Conservation (phyloP, 2,113 vertebrate species). For the Salvelinus namaycush region DNA sequence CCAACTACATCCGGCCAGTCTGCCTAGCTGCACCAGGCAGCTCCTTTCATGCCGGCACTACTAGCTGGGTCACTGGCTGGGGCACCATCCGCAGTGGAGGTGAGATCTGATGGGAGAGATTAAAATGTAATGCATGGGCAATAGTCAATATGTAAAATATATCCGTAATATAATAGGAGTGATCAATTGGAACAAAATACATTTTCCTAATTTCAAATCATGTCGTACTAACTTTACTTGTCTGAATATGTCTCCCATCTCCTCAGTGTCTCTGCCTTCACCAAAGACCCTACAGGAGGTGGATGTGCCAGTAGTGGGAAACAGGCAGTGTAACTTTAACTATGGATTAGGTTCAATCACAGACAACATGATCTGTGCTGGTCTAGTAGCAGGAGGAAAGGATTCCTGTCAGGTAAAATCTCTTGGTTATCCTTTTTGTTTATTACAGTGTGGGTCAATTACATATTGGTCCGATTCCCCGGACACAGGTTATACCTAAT, state of each 20-base stretch:
- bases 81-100: slow-evolving; percentile 48
- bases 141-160: too few relatives aligned
- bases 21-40: slow-evolving; percentile 70
- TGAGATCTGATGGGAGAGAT: slow-evolving; percentile 16
- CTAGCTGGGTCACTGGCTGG: slow-evolving; percentile 69
- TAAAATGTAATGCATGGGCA: too few relatives aligned
- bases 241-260: neutral
- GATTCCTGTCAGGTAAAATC: slow-evolving; percentile 63
- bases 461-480: neutral
- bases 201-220: slow-evolving; percentile 1
- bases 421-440: neutral
- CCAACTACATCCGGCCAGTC: slow-evolving; percentile 59
- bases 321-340: slow-evolving; percentile 44
- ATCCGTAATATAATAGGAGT: too few relatives aligned
- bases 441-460: neutral
- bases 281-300: slow-evolving; percentile 50
- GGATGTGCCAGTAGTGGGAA: slow-evolving; percentile 51
- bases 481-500: neutral
- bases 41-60: slow-evolving; percentile 15
- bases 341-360: slow-evolving; percentile 50
- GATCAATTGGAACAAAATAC: too few relatives aligned
- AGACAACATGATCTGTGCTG: slow-evolving; percentile 77
- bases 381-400: slow-evolving; percentile 61
- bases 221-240: too few relatives aligned
- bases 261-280: slow-evolving; percentile 9